Conservation (phyloP, 2,888 invertebrate species). For the Xestia sexstrigata region DNA sequence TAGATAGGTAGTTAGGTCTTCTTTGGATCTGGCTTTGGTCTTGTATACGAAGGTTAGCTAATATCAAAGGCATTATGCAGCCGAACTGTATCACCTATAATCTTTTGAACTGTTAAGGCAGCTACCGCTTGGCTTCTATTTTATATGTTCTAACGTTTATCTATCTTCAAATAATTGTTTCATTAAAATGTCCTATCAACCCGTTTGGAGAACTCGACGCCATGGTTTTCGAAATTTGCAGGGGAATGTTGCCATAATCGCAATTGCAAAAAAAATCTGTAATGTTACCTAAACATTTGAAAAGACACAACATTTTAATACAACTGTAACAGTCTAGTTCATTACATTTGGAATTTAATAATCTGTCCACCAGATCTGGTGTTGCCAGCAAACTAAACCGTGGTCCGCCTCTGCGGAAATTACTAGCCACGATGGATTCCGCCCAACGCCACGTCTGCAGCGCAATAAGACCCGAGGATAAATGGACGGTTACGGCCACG, state of each 20-base stretch:
- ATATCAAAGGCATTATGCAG: neutral
- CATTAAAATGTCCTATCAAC: neutral
- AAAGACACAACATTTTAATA: neutral
- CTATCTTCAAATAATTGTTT: neutral
- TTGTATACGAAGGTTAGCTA: neutral
- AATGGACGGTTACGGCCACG: constrained; percentile 54
- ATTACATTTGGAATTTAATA: constrained; percentile 9
- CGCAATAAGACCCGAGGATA: constrained; percentile 65
- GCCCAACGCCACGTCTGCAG: constrained; percentile 59
- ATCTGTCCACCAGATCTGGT: constrained; percentile 26
- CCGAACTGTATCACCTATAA: constrained; percentile 4
- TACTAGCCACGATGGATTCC: constrained; percentile 74
- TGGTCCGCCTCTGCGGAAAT: constrained; percentile 73
- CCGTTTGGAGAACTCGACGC: neutral
- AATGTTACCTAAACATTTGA: neutral
- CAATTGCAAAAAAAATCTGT: neutral
- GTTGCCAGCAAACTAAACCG: constrained; percentile 39
- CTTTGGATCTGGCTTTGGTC: neutral
- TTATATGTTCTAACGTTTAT: neutral
- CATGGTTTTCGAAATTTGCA: no score
- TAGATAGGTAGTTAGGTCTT: neutral
- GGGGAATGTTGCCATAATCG: neutral
- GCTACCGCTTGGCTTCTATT: neutral
- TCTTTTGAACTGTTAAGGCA: constrained; percentile 13
- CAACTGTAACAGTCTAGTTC: neutral